Evolutionary conservation across 2,113 vertebrate genomes (phyloP).

Genomic region (Odocoileus virginianus): DNA sequence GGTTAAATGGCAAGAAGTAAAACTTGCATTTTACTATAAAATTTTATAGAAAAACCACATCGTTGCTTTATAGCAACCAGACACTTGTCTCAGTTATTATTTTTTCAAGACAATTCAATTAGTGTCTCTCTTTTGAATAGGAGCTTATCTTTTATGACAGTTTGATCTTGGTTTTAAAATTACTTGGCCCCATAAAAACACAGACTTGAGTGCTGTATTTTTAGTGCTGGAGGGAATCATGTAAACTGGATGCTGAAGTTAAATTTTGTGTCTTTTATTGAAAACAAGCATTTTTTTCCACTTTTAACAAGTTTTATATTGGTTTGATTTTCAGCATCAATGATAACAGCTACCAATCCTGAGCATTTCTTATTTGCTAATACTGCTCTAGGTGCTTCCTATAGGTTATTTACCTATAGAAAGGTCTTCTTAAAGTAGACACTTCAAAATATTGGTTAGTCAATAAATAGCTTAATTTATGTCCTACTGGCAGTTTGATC

Average conservation of each 20-base stretch:
- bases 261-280: not conserved
- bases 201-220: not conserved
- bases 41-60: not conserved
- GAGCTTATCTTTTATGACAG: constrained; percentile 20
- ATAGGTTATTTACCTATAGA: not conserved
- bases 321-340: constrained; percentile 14
- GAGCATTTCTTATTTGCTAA: not conserved
- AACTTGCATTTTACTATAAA: not conserved
- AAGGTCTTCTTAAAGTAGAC: not conserved
- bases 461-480: not conserved
- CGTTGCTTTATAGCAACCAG: not conserved
- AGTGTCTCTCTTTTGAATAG: not conserved
- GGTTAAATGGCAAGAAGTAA: not conserved
- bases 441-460: not conserved
- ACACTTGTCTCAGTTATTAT: not conserved
- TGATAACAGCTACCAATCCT: not conserved
- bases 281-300: not conserved
- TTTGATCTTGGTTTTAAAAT: constrained; percentile 1
- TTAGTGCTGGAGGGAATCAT: not conserved
- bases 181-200: not conserved
- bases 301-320: not conserved
- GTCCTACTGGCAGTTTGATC: not conserved
- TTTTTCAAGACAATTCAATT: not conserved
- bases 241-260: not conserved
- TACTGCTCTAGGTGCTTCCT: not conserved